Conservation (phyloP, 1,140 invertebrate species). For the Bombus terrestris region DNA sequence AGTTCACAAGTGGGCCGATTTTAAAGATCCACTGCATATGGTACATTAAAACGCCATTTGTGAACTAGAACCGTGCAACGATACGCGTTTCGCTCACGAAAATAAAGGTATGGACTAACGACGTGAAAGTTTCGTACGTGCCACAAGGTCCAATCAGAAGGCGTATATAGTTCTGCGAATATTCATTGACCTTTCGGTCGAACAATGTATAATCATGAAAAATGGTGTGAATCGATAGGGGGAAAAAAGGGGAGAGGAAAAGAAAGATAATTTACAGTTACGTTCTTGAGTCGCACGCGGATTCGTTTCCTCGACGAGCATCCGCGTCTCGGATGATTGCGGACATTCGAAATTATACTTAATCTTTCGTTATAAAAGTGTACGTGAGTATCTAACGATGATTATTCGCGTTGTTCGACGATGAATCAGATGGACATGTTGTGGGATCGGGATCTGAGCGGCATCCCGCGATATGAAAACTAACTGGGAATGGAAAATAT, state of each 20-base stretch:
- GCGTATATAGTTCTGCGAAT: constrained; percentile 47
- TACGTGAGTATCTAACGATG: constrained; percentile 25
- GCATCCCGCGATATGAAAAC: neutral
- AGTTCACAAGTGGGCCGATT: neutral
- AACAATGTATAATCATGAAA: constrained; percentile 35
- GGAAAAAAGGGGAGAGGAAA: constrained; percentile 8
- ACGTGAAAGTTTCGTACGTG: constrained; percentile 60
- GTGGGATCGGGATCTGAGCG: constrained; percentile 6
- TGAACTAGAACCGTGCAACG: neutral
- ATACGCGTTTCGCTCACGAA: constrained; percentile 39
- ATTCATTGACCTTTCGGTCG: constrained; percentile 52
- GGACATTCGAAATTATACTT: constrained; percentile 54
- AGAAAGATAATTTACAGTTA: constrained; percentile 59
- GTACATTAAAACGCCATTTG: neutral
- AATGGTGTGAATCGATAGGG: neutral
- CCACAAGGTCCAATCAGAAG: neutral
- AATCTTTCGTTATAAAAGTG: constrained; percentile 54
- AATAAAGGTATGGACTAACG: constrained; percentile 57
- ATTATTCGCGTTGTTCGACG: constrained; percentile 34
- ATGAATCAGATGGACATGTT: constrained; percentile 40
- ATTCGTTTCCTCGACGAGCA: constrained; percentile 32
- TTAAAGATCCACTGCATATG: neutral
- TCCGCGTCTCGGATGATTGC: constrained; percentile 15
- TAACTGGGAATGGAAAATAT: neutral
- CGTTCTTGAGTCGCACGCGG: constrained; percentile 28